Conservation (phyloP, 2,113 vertebrate species). For the Carassius carassius region DNA sequence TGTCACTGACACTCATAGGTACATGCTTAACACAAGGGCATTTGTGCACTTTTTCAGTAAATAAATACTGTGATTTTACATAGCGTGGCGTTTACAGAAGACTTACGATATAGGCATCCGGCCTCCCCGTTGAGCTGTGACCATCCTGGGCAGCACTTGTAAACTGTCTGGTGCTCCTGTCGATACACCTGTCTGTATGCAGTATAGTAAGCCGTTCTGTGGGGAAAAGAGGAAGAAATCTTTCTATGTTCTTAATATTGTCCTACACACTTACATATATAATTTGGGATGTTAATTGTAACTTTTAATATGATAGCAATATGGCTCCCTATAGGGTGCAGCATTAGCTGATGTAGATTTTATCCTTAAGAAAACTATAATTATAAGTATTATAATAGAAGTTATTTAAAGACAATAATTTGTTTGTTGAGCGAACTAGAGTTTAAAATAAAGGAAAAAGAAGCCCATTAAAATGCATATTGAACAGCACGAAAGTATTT, state of each 20-base stretch:
- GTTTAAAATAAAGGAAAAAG: no score
- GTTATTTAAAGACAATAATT: no score
- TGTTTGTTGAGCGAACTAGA: no score
- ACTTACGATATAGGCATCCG: constrained; percentile 91
- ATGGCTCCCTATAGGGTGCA: no score
- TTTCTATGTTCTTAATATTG: not conserved
- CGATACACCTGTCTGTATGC: constrained; percentile 84
- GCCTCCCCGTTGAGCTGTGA: constrained; percentile 77
- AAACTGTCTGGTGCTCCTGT: constrained; percentile 71
- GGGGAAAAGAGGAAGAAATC: not conserved
- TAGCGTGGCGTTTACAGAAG: not conserved
- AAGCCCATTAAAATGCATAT: not conserved
- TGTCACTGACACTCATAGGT: not conserved
- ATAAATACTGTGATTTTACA: not conserved
- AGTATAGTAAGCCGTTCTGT: constrained; percentile 82
- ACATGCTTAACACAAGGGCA: not conserved
- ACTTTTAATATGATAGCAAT: no score
- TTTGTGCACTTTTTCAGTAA: not conserved
- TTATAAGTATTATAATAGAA: no score
- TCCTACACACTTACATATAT: not conserved
- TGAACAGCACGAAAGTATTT: not conserved
- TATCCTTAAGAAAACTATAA: no score
- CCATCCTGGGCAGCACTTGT: constrained; percentile 89
- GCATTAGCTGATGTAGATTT: no score
- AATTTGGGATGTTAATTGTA: no score